A percentile compares a stretch with the other conserved stretches of the same genome.
Evolutionary conservation across 2,797 vertebrate genomes (phyloP).

Genomic region (Bradypodion ventrale): DNA sequence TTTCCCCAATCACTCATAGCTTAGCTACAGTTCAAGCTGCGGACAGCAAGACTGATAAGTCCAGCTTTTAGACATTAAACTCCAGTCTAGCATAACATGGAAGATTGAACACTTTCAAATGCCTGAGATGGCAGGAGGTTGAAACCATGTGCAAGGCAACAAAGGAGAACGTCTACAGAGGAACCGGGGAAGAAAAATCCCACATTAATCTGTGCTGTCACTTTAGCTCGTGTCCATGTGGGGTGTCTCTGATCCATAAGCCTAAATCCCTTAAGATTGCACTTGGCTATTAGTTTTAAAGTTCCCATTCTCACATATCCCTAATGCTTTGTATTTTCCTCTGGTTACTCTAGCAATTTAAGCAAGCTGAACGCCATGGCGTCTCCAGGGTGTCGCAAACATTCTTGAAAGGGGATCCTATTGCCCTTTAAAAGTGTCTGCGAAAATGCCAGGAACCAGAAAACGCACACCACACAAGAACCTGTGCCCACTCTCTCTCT

Average conservation of each 20-base stretch:
- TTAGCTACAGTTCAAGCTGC: too few species aligned
- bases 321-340: slow-evolving; percentile 25
- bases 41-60: too few species aligned
- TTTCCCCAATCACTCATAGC: too few species aligned
- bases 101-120: slow-evolving; percentile 22
- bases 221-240: slow-evolving; percentile 23
- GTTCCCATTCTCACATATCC: slow-evolving; percentile 10
- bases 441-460: slow-evolving; percentile 48
- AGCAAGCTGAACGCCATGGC: slow-evolving; percentile 19
- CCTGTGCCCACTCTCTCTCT: slow-evolving; percentile 23
- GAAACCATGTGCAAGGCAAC: not conserved
- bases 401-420: slow-evolving; percentile 34
- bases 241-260: rapidly evolving
- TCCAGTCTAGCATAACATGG: not conserved
- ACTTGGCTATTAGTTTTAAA: slow-evolving; percentile 7
- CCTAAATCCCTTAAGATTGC: slow-evolving; percentile 45
- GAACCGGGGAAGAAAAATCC: not conserved
- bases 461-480: not conserved
- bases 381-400: slow-evolving; percentile 18
- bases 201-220: slow-evolving; percentile 26
- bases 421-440: slow-evolving; percentile 14
- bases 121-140: not conserved
- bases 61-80: not conserved
- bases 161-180: not conserved
- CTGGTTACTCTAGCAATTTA: slow-evolving; percentile 51